Conservation (phyloP, 30 jellyfish, hydroid and myxozoan genomes). For the Catostylus mosaicus region DNA sequence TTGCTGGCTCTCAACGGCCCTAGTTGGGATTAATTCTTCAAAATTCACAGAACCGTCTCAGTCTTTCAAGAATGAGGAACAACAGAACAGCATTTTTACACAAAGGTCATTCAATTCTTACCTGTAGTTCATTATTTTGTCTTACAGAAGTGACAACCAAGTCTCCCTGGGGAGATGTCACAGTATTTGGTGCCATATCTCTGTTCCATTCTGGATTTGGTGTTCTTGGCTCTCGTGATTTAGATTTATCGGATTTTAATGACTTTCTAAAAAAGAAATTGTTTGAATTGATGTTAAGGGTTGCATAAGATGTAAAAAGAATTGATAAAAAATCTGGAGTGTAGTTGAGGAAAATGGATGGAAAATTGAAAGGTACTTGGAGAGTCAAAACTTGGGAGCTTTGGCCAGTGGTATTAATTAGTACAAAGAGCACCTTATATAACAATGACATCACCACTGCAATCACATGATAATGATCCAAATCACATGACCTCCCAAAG, state of each 20-base stretch:
- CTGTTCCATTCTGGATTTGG: slow-evolving; percentile 59
- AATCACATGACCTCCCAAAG: no score
- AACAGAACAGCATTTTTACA: not conserved
- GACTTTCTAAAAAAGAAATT: not conserved
- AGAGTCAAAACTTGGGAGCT: no score
- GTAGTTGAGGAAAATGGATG: no score
- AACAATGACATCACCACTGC: no score
- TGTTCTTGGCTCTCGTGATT: not conserved
- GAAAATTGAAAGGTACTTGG: no score
- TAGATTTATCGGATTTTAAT: not conserved
- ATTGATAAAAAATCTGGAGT: no score
- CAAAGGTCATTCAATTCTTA: not conserved
- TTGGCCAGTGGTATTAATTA: no score
- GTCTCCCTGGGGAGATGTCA: slow-evolving; percentile 42
- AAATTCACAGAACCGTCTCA: not conserved
- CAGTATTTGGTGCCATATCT: not conserved
- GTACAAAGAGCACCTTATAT: no score
- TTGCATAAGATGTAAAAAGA: no score
- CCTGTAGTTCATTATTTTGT: slow-evolving; percentile 55
- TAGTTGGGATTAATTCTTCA: not conserved
- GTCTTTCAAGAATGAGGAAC: not conserved
- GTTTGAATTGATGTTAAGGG: no score
- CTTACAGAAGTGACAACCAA: slow-evolving; percentile 42
- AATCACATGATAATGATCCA: no score
- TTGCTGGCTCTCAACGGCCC: no score